Evolutionary conservation across 2,113 vertebrate genomes (phyloP).

Genomic region (Mohoua ochrocephala): DNA sequence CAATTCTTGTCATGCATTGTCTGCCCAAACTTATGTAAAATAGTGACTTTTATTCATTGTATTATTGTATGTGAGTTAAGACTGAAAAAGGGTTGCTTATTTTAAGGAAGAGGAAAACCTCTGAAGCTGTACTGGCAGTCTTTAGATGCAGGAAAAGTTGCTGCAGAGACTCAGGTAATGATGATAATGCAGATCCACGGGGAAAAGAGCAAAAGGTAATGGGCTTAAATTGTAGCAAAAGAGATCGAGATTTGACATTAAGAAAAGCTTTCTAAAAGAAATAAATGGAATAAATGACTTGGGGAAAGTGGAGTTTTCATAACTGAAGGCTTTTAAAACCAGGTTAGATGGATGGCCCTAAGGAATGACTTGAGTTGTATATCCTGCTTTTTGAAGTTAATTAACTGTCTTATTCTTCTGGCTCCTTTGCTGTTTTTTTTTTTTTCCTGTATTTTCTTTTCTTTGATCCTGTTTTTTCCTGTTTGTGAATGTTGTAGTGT

Average conservation of each 20-base stretch:
- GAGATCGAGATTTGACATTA: background rate
- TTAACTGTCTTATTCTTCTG: background rate
- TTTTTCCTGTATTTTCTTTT: background rate
- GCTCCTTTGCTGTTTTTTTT: background rate
- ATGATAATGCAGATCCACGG: background rate
- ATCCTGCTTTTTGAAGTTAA: background rate
- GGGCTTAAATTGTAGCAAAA: background rate
- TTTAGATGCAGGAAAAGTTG: background rate
- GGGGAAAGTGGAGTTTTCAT: background rate
- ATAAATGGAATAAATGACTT: background rate
- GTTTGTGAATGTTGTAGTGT: background rate
- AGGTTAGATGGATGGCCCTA: background rate
- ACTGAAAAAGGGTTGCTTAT: background rate
- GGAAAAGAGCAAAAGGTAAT: background rate
- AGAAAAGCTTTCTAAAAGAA: background rate
- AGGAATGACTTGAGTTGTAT: background rate
- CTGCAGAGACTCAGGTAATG: background rate
- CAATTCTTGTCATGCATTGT: no score
- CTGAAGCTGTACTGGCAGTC: background rate
- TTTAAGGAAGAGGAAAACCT: background rate
- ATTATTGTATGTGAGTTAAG: background rate
- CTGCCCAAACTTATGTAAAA: background rate
- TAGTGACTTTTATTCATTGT: fast-evolving
- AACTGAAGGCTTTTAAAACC: background rate
- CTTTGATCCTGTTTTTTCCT: background rate